Evolutionary conservation across 2,113 vertebrate species (phyloP), one percentile per base, ranked within the genome.

Genomic region (Gallinago media): DNA sequence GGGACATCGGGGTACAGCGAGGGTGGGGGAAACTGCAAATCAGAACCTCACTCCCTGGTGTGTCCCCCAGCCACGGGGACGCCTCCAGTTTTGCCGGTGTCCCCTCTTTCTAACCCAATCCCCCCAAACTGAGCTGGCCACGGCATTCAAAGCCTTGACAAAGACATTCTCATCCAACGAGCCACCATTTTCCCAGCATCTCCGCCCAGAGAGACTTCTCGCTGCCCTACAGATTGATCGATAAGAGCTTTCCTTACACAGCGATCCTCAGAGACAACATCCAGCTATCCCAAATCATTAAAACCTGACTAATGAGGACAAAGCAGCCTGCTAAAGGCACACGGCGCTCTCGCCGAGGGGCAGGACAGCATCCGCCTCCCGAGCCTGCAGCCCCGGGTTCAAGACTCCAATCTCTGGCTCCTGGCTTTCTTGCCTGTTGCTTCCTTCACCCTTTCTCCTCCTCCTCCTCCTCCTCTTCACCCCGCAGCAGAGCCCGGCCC

Each of bases 281-380:
- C 92, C 94, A 95, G 94, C 94, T 71, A 88, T 93, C 96, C 92
- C 92, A 74, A 97, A 96, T 97, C 95, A 94, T 95, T 96, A 96
- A 92, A 95, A 86, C 90, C 85, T 93, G 96, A 93, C 96, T 96
- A 97, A 96, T 95, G 94, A 97, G 95, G 95, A 96, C 88, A 95
- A 74, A 91, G 94, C 85, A 74, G 95, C 76, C 78, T 80, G 94
- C 94, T 63, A 85, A 71, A 93, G 74, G 23, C 77, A 55, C 75
- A 11, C 46, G 1, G 75, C 0, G 5, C 93, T 93, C 87, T 86
- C 49, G 75, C 94, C 44, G 4, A 93, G 76, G 67, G 85, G 62
- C 82, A 90, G 88, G 88, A 88, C 93, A 38, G 92, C 85, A n/a
- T n/a, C 90, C 4, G 42, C 88, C 89, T 85, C 55, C 56, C 5